Conservation (phyloP, 1,140 invertebrate species). For the Listronotus bonariensis region DNA sequence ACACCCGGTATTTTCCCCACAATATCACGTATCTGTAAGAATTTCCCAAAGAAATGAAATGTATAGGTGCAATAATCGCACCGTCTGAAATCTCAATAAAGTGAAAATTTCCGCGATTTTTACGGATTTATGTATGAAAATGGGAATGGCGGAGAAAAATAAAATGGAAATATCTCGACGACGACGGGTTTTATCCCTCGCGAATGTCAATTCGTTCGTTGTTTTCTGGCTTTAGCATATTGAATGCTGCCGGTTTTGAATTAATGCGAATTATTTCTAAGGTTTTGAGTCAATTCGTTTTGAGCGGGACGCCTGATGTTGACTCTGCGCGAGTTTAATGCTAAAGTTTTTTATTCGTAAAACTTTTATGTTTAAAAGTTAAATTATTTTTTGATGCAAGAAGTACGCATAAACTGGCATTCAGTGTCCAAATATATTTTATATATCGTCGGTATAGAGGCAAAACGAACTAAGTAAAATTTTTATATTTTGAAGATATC, state of each 20-base stretch:
- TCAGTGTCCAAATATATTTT: too few species aligned
- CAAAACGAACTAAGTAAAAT: too few species aligned
- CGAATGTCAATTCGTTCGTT: constrained; percentile 24
- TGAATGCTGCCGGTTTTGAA: constrained; percentile 24
- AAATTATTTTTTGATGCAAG: too few species aligned
- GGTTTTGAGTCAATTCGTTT: constrained; percentile 17
- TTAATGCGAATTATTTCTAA: constrained; percentile 35
- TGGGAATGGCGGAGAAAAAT: constrained; percentile 23
- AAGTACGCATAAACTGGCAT: too few species aligned
- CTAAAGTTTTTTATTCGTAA: constrained; percentile 4
- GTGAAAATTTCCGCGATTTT: constrained; percentile 23
- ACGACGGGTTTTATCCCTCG: constrained; percentile 16
- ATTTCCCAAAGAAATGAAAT: too few species aligned
- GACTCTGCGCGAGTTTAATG: background rate
- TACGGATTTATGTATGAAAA: constrained; percentile 23
- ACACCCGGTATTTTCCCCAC: too few species aligned
- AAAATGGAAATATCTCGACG: constrained; percentile 26
- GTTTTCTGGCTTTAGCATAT: constrained; percentile 29
- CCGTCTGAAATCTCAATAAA: constrained; percentile 23
- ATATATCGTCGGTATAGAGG: too few species aligned
- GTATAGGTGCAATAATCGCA: constrained; percentile 24
- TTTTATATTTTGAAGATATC: too few species aligned
- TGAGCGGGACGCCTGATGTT: constrained; percentile 6
- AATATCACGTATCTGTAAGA: too few species aligned
- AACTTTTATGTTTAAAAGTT: background rate